These are phyloP conservation scores for Polymixis lichenea DNA, from an alignment of 2,888 invertebrate genomes.

Conservation along the genomic window DNA sequence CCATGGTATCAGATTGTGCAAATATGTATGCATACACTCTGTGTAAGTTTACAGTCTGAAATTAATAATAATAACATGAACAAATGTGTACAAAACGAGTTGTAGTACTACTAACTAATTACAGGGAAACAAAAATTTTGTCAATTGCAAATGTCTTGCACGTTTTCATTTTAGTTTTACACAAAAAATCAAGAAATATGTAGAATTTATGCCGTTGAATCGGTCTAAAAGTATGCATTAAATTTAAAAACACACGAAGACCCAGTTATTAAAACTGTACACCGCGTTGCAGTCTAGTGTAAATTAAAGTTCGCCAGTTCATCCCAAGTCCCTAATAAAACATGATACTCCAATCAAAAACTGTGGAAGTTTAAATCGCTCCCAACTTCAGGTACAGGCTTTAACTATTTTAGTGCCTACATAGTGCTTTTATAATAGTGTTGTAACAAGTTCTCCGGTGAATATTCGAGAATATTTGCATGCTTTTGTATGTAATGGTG, in stretches of 20 bases:
- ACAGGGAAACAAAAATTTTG: too few species aligned
- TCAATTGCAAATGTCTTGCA: too few species aligned
- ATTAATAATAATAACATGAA: too few species aligned
- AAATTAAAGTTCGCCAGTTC: slow-evolving; percentile 38
- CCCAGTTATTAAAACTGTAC: background rate
- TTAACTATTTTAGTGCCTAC: slow-evolving; percentile 59
- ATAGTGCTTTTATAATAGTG: slow-evolving; percentile 63
- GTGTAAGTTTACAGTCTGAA: too few species aligned
- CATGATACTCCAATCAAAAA: slow-evolving; percentile 63
- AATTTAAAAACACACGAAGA: background rate
- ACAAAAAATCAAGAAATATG: too few species aligned
- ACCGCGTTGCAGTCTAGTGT: slow-evolving; percentile 18
- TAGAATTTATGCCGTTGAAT: too few species aligned
- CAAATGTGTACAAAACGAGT: too few species aligned
- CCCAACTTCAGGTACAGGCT: slow-evolving; percentile 54
- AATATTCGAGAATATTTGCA: slow-evolving; percentile 29
- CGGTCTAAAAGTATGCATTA: background rate
- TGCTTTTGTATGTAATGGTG: slow-evolving; percentile 9
- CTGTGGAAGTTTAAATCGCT: slow-evolving; percentile 60
- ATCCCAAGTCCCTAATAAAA: slow-evolving; percentile 59
- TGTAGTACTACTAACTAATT: too few species aligned
- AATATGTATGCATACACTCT: too few species aligned
- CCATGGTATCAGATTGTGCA: too few species aligned
- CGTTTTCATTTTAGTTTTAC: too few species aligned
- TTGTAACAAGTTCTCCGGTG: slow-evolving; percentile 44